These are phyloP conservation scores for Sebastes iracundus DNA, from an alignment of 2,797 vertebrate genomes.

Conservation along the genomic window DNA sequence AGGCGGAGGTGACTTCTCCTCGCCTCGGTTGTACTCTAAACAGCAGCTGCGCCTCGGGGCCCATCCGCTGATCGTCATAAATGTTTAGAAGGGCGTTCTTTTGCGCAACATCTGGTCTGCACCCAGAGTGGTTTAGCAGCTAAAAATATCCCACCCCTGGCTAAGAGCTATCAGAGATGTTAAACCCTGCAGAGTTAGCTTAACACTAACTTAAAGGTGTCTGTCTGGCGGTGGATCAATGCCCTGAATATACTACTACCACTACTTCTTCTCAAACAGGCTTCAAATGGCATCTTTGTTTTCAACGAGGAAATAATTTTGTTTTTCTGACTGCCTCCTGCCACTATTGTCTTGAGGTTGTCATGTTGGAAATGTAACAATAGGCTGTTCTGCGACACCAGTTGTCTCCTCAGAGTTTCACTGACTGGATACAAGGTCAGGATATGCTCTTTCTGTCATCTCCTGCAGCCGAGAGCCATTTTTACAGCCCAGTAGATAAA, in stretches of 20 bases:
- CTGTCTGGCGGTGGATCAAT: conserved; percentile 16
- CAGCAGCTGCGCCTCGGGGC: conserved; percentile 57
- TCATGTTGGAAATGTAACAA: conserved; percentile 9
- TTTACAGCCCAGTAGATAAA: conserved; percentile 56
- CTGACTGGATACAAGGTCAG: conserved; percentile 38
- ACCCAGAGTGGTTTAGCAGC: conserved; percentile 28
- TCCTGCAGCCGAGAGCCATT: conserved; percentile 28
- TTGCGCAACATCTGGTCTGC: conserved; percentile 66
- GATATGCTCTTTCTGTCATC: conserved; percentile 42
- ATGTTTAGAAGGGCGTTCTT: conserved; percentile 61
- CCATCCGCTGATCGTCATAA: conserved; percentile 47
- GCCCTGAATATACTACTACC: neutral
- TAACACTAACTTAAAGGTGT: conserved; percentile 15
- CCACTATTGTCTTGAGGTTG: neutral
- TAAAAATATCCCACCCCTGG: conserved; percentile 36
- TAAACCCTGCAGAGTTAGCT: conserved; percentile 22
- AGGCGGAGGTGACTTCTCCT: conserved; percentile 14
- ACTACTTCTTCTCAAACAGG: neutral
- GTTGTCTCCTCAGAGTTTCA: conserved; percentile 26
- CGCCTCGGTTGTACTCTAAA: conserved; percentile 34
- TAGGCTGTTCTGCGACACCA: neutral
- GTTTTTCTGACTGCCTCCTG: neutral
- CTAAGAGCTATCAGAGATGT: conserved; percentile 9
- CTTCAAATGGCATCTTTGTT: neutral
- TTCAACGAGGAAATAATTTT: neutral